phyloP scores from a whole-genome alignment of 2,888 invertebrate species.

The Zygothrica quintamaculata region DNA sequence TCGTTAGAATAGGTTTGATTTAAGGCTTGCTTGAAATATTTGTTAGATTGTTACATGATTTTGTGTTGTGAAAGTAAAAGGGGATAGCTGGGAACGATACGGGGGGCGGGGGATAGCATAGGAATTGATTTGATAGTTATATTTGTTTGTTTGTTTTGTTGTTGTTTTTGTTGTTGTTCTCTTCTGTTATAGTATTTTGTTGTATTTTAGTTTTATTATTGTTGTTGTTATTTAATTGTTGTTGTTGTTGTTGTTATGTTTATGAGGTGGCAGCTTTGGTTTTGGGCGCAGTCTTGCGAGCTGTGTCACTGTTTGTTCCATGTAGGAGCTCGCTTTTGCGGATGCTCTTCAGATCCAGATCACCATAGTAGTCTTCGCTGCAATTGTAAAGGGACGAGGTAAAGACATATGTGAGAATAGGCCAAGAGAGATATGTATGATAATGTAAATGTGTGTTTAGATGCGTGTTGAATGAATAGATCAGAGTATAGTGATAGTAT shows the following conservation, averaged over 20 bases:
- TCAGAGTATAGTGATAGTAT: constrained; percentile 18
- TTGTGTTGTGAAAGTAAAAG: constrained; percentile 60
- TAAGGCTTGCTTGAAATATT: constrained; percentile 54
- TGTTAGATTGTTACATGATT: constrained; percentile 45
- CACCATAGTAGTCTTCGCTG: constrained; percentile 99
- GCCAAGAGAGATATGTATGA: constrained; percentile 82
- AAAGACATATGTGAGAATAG: constrained; percentile 74
- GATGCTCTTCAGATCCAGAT: constrained; percentile 97
- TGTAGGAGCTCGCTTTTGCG: constrained; percentile 96
- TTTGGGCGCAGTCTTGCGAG: constrained; percentile 85
- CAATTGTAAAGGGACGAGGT: constrained; percentile 85
- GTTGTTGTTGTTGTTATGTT: constrained; percentile 65
- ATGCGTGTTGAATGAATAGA: constrained; percentile 37
- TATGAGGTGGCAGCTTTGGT: constrained; percentile 83
- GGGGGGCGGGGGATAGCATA: too few species aligned
- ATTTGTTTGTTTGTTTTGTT: constrained; percentile 43
- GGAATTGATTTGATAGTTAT: constrained; percentile 65
- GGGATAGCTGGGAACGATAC: constrained; percentile 56
- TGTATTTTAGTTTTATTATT: constrained; percentile 44
- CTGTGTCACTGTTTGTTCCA: constrained; percentile 87
- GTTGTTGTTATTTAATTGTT: constrained; percentile 36
- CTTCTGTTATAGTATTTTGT: constrained; percentile 29
- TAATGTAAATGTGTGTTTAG: constrained; percentile 18
- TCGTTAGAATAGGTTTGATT: constrained; percentile 40
- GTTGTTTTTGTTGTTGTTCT: constrained; percentile 50